Evolutionary conservation across 2,797 vertebrate genomes (phyloP), one percentile per base, ranked within the genome.

Genomic region (Halcyon chelicuti): DNA sequence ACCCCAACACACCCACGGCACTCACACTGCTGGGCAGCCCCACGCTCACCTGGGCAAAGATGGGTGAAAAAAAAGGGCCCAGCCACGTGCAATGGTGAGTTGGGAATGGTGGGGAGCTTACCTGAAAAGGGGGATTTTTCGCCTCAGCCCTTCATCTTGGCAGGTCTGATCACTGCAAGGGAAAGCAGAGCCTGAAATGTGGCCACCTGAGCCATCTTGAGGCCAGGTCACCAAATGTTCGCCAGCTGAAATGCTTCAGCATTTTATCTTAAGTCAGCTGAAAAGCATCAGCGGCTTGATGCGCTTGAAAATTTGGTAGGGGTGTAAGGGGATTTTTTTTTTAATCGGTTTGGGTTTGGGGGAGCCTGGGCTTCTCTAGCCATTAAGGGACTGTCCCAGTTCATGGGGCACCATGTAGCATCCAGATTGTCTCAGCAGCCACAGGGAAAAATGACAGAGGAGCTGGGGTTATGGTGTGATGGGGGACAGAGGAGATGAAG

Each of bases 1-100:
- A 2, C 25, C 2, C 5, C 47, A 49, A 49, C 23, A 26, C 25
- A 26, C 47, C 29, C 0, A 1, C 16, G 7, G 47, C 4, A 0
- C 40, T 26, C 9, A 0, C 13, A 28, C 51, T 7, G n/a, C 31
- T 15, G 28, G 12, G n/a, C 58, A 15, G 17, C 58, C 28, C 20
- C 2, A 2, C 44, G 5, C 12, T 4, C 25, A 21, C 40, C 28
- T 52, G 33, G 4, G 33, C 11, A 46, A 23, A 21, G 8, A 46
- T 1, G 18, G 33, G 11, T 39, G 21, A 26, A 26, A 25, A 49
- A 49, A 49, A 25, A 35, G 25, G 18, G 29, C 13, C 29, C 23
- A 49, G 47, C 14, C 12, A 25, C 26, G 47, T 49, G 47, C 12
- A 26, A 15, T 26, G 26, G 47, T 26, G 25, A 49, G 47, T 14